Percentiles rank a stretch among this genome's conserved stretches.
These are phyloP conservation scores for Lycaena phlaeas DNA, from an alignment of 2,888 invertebrate species.

Conservation along the genomic window DNA sequence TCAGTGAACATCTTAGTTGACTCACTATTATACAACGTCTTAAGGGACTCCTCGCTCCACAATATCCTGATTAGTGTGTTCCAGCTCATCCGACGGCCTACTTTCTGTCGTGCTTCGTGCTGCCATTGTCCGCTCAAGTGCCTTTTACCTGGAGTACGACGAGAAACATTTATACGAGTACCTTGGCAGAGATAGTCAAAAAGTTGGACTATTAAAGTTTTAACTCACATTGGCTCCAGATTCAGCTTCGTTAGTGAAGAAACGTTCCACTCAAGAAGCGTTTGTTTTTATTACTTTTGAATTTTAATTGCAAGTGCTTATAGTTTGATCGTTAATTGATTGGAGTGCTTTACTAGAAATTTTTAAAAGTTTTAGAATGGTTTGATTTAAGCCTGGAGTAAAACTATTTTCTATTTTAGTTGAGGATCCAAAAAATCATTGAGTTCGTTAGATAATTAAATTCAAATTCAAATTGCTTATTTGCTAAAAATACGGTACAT, in stretches of 20 bases:
- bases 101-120: conserved; percentile 32
- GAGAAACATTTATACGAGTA: conserved; percentile 9
- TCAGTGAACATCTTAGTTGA: too few relatives aligned
- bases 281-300: conserved; percentile 10
- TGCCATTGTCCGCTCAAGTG: conserved; percentile 32
- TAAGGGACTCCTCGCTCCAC: background rate
- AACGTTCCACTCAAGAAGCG: conserved; percentile 5
- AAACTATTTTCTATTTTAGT: too few relatives aligned
- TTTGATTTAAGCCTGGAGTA: background rate
- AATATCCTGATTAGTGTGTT: conserved; percentile 14
- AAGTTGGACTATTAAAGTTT: conserved; percentile 10
- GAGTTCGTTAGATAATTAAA: too few relatives aligned
- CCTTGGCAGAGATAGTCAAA: conserved; percentile 9
- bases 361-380: background rate
- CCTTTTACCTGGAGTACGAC: conserved; percentile 7
- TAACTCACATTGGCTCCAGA: conserved; percentile 4
- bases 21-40: too few relatives aligned
- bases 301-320: conserved; percentile 8
- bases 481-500: too few relatives aligned
- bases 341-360: background rate
- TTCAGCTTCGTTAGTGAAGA: conserved; percentile 9
- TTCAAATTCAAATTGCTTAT: too few relatives aligned
- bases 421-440: too few relatives aligned
- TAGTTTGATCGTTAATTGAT: conserved; percentile 7
- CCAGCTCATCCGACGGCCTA: conserved; percentile 33